A percentile compares a stretch with the other conserved stretches of the same genome.
These are phyloP conservation scores for Copidosoma floridanum DNA, from an alignment of 1,140 invertebrate species.

Conservation along the genomic window DNA sequence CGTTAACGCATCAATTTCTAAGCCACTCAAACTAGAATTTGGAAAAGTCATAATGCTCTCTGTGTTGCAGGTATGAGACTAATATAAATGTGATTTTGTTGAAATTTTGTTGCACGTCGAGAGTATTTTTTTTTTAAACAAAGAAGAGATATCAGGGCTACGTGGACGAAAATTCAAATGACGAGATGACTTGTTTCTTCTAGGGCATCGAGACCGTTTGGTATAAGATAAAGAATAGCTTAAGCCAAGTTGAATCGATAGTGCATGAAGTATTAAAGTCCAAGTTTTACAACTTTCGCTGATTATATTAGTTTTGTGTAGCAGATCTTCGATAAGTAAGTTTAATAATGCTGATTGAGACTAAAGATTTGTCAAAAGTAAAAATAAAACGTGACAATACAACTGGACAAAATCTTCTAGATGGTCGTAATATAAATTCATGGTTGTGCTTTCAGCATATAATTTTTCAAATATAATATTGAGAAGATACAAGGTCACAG, in stretches of 20 bases:
- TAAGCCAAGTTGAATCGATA: slow-evolving; percentile 87
- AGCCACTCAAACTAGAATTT: slow-evolving; percentile 93
- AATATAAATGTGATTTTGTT: not conserved
- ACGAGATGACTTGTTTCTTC: slow-evolving; percentile 88
- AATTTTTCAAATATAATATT: slow-evolving; percentile 90
- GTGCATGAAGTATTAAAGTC: no score
- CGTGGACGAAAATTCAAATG: slow-evolving; percentile 89
- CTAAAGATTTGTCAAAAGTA: slow-evolving; percentile 76
- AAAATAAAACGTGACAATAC: slow-evolving; percentile 77
- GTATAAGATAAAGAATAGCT: slow-evolving; percentile 88
- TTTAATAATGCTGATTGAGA: slow-evolving; percentile 82
- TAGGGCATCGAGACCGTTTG: slow-evolving; percentile 99
- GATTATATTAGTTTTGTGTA: no score
- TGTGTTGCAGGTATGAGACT: slow-evolving; percentile 62
- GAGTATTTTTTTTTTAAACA: slow-evolving; percentile 62
- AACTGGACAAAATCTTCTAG: slow-evolving; percentile 82
- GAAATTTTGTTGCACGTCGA: no score
- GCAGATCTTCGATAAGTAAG: slow-evolving; percentile 87
- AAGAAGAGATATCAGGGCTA: slow-evolving; percentile 99
- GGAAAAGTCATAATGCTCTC: slow-evolving; percentile 81
- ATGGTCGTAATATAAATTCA: slow-evolving; percentile 74
- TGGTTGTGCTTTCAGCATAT: slow-evolving; percentile 91
- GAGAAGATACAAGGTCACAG: slow-evolving; percentile 77
- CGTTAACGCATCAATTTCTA: slow-evolving; percentile 87
- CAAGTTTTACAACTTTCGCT: no score